Percentiles rank a stretch among this genome's conserved stretches.
These are phyloP conservation scores for Lepeophtheirus nordmannii DNA, from an alignment of 2,888 invertebrate genomes.

Conservation along the genomic window DNA sequence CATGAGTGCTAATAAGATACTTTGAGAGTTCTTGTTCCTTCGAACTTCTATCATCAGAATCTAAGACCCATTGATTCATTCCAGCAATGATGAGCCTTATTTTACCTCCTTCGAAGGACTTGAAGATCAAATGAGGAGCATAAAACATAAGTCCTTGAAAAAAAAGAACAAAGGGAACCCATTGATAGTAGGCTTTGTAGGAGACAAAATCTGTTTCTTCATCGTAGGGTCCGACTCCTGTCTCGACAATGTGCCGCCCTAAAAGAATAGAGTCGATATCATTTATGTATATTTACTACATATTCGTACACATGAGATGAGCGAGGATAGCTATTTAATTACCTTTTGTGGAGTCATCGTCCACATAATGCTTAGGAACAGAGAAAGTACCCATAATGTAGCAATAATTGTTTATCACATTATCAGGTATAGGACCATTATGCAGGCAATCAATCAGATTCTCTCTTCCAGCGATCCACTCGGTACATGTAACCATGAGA, in stretches of 20 bases:
- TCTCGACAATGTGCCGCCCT: constrained; percentile 8
- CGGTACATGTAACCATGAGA: constrained; percentile 22
- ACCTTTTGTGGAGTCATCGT: constrained; percentile 1
- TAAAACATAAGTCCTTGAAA: constrained; percentile 24
- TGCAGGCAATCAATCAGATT: constrained; percentile 17
- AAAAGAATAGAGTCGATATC: not conserved
- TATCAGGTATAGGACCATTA: constrained; percentile 17
- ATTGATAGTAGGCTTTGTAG: constrained; percentile 22
- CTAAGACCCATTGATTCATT: constrained; percentile 12
- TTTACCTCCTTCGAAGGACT: constrained; percentile 14
- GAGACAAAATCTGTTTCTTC: constrained; percentile 2
- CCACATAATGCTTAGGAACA: constrained; percentile 22
- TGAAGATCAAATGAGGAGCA: constrained; percentile 22
- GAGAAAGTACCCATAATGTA: constrained; percentile 22
- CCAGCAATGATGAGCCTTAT: constrained; percentile 16
- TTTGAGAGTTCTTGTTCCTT: constrained; percentile 18
- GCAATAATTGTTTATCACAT: constrained; percentile 19
- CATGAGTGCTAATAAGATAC: constrained; percentile 12
- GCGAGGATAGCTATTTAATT: not conserved
- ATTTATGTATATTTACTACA: not conserved
- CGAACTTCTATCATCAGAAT: not conserved
- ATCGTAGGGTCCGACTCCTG: constrained; percentile 23
- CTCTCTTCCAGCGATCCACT: constrained; percentile 23
- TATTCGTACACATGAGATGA: not conserved
- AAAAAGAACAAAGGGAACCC: constrained; percentile 25